Evolutionary conservation across 2,888 invertebrate species (phyloP).

Genomic region (Gasteruption jaculator): DNA sequence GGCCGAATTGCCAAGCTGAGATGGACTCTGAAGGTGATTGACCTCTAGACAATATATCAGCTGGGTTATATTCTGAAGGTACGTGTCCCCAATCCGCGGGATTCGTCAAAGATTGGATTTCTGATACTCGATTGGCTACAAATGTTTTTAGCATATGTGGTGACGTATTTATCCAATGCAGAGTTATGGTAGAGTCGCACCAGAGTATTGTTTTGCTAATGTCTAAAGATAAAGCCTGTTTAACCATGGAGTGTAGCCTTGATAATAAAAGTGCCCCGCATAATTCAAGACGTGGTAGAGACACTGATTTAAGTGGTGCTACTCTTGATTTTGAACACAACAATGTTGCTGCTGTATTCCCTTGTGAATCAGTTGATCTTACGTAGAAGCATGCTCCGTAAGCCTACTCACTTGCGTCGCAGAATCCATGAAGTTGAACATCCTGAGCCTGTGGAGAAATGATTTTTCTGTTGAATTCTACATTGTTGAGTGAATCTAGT

Average conservation of each 20-base stretch:
- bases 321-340: conserved; percentile 1
- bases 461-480: too few relatives aligned
- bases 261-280: neutral
- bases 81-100: neutral
- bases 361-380: neutral
- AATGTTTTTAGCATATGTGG: too few relatives aligned
- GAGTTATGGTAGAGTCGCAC: conserved; percentile 21
- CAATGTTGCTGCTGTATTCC: neutral
- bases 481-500: too few relatives aligned
- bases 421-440: neutral
- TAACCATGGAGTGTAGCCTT: neutral
- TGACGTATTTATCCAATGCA: conserved; percentile 21
- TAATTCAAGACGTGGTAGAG: conserved; percentile 1
- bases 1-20: conserved; percentile 1
- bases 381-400: conserved; percentile 4
- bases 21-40: neutral
- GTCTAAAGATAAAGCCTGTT: neutral
- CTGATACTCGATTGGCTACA: conserved; percentile 6
- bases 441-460: neutral
- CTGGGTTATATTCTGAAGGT: neutral
- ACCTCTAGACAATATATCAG: neutral
- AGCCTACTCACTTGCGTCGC: neutral
- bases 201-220: conserved; percentile 13
- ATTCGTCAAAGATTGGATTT: neutral
- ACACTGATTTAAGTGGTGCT: neutral